A percentile compares a stretch with the other conserved stretches of the same genome.
Evolutionary conservation across 2,797 vertebrate genomes (phyloP).

Genomic region (Sebastes wilsoni): DNA sequence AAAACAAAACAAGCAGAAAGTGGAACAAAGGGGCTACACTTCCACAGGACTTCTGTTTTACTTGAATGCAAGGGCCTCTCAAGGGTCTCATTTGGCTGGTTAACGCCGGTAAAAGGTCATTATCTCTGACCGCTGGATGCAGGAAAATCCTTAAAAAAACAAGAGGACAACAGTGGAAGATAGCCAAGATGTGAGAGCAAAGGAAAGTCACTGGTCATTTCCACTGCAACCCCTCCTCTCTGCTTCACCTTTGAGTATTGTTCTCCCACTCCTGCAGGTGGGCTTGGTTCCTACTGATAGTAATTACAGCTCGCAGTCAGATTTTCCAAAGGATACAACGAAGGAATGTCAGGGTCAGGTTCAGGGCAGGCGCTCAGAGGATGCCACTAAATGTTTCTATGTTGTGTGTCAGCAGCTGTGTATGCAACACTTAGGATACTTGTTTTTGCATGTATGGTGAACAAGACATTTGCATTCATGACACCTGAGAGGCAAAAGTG

Average conservation of each 20-base stretch:
- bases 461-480: background rate
- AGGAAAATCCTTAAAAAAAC: slow-evolving; percentile 71
- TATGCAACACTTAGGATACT: background rate
- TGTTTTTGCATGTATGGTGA: background rate
- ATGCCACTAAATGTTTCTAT: slow-evolving; percentile 22
- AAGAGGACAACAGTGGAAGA: slow-evolving; percentile 78
- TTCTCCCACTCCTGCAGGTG: slow-evolving; percentile 73
- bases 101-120: slow-evolving; percentile 54
- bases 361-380: slow-evolving; percentile 37
- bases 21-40: slow-evolving; percentile 66
- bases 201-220: slow-evolving; percentile 64
- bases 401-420: slow-evolving; percentile 3
- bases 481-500: background rate
- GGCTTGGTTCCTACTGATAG: slow-evolving; percentile 59
- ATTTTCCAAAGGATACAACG: slow-evolving; percentile 74
- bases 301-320: slow-evolving; percentile 44
- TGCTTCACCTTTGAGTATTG: slow-evolving; percentile 71
- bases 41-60: slow-evolving; percentile 62
- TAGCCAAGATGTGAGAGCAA: slow-evolving; percentile 67
- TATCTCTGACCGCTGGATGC: slow-evolving; percentile 59
- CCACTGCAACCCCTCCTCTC: slow-evolving; percentile 60
- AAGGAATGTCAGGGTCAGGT: slow-evolving; percentile 64
- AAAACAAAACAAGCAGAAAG: slow-evolving; percentile 44
- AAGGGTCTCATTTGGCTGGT: slow-evolving; percentile 70
- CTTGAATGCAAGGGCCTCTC: slow-evolving; percentile 59